Conservation (phyloP, 2,113 vertebrate species). For the Sinocyclocheilus maitianheensis region DNA sequence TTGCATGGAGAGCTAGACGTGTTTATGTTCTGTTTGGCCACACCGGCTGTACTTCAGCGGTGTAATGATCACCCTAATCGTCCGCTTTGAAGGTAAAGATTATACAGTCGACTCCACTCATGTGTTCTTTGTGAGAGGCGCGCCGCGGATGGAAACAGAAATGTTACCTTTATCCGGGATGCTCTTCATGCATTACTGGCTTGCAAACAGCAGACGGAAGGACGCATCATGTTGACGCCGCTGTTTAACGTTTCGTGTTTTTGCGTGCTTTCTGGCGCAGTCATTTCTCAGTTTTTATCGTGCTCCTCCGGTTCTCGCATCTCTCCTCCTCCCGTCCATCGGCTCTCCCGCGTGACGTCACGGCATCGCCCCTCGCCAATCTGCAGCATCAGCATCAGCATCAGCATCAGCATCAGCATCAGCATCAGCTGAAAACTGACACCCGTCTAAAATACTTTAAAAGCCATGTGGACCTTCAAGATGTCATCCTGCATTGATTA, state of each 20-base stretch:
- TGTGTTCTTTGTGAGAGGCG: slow-evolving; percentile 60
- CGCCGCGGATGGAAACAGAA: slow-evolving; percentile 66
- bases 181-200: slow-evolving; percentile 72
- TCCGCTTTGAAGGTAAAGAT: slow-evolving; percentile 53
- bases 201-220: slow-evolving; percentile 27
- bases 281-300: slow-evolving; percentile 69
- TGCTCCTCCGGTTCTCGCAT: slow-evolving; percentile 59
- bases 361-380: slow-evolving; percentile 48
- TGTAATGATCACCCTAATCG: slow-evolving; percentile 11
- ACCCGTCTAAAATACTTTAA: not conserved
- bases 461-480: not conserved
- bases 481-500: not conserved
- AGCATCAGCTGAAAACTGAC: slow-evolving; percentile 53
- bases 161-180: slow-evolving; percentile 72
- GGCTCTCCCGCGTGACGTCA: slow-evolving; percentile 71
- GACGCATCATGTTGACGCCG: not conserved
- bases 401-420: slow-evolving; percentile 43
- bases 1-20: slow-evolving; percentile 12
- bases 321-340: slow-evolving; percentile 56
- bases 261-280: slow-evolving; percentile 67
- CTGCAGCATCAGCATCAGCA: slow-evolving; percentile 73
- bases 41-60: not conserved
- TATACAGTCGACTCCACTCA: slow-evolving; percentile 41
- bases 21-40: not conserved
- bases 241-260: slow-evolving; percentile 59